A percentile compares a stretch with the other conserved stretches of the same genome.
phyloP scores from a whole-genome alignment of 2,113 vertebrate genomes.

The Sarotherodon lohbergeri region DNA sequence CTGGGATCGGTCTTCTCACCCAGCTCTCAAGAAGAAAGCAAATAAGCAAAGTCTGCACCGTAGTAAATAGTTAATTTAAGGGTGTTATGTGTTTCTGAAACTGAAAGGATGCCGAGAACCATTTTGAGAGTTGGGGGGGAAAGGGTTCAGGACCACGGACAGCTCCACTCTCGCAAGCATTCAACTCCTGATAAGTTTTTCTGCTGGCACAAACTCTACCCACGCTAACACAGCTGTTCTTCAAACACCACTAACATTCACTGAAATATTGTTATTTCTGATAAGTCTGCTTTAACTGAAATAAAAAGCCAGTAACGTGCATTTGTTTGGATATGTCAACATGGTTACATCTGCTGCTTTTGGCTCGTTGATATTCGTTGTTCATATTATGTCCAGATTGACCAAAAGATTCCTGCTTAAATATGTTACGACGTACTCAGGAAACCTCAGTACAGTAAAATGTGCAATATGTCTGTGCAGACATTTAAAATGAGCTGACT shows the following conservation, averaged over 20 bases:
- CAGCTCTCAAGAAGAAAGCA: neutral
- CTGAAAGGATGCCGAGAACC: neutral
- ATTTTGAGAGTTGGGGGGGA: neutral
- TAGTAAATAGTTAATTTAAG: neutral
- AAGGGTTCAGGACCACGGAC: neutral
- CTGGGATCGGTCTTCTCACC: neutral
- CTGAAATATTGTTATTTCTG: neutral
- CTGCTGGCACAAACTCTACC: neutral
- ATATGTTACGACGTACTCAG: neutral
- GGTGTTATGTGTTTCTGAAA: neutral
- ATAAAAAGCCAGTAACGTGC: neutral
- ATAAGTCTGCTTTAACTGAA: neutral
- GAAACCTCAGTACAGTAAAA: neutral
- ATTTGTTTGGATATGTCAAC: neutral
- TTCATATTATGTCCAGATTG: neutral
- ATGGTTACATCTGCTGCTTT: neutral
- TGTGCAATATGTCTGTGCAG: neutral
- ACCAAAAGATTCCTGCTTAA: neutral
- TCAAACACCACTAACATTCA: neutral
- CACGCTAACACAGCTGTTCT: neutral
- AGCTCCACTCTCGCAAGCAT: neutral
- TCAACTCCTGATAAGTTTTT: neutral
- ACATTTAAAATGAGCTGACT: neutral
- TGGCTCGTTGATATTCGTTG: neutral
- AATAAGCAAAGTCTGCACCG: neutral